These are phyloP conservation scores for Apis cerana DNA, from an alignment of 1,140 invertebrate species.

Conservation along the genomic window DNA sequence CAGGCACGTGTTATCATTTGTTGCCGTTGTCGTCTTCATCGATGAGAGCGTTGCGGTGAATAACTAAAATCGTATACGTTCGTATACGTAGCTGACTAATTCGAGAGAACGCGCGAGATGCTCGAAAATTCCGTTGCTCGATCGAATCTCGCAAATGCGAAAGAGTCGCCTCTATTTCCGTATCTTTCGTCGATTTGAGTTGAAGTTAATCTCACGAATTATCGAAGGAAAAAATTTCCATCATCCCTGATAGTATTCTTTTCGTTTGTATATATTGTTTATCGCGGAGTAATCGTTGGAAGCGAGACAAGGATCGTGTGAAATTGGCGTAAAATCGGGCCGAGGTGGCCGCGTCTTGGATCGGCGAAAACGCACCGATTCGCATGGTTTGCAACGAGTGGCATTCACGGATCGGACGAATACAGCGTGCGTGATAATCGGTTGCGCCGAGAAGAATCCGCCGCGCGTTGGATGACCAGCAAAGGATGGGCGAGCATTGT, in stretches of 20 bases:
- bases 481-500: not conserved
- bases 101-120: not conserved
- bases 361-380: constrained; percentile 13
- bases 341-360: not conserved
- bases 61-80: not conserved
- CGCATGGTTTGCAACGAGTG: constrained; percentile 19
- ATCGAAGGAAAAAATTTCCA: no score
- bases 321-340: not conserved
- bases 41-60: no score
- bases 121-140: no score
- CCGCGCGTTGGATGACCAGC: not conserved
- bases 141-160: no score
- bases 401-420: constrained; percentile 10
- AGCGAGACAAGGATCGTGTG: no score
- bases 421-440: not conserved
- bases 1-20: not conserved
- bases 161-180: no score
- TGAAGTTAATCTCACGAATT: no score
- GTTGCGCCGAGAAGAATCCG: not conserved
- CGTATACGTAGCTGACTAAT: not conserved
- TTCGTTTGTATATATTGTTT: no score
- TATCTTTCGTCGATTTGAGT: no score
- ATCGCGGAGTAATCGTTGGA: no score
- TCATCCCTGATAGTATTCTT: no score
- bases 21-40: constrained; percentile 8